Conservation (phyloP, 2,888 invertebrate genomes). For the Apotomis betuletana region DNA sequence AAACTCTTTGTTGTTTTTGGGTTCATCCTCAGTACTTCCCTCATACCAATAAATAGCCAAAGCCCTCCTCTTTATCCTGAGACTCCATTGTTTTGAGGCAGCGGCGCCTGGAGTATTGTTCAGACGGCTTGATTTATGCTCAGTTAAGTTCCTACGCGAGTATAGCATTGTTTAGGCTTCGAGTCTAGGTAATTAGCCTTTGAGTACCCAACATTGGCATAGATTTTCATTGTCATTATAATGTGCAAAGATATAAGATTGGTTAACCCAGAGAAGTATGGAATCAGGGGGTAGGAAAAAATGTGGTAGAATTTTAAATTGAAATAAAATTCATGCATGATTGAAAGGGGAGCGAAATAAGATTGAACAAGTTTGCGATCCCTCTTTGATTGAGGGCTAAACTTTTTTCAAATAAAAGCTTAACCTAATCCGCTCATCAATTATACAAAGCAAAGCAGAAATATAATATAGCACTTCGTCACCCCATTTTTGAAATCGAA, state of each 20-base stretch:
- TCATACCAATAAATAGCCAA: conserved; percentile 63
- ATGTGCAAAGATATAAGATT: background rate
- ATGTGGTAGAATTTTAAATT: background rate
- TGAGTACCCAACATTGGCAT: background rate
- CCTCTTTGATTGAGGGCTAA: conserved; percentile 17
- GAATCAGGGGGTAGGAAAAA: no score
- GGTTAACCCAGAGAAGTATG: no score
- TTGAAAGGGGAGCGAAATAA: conserved; percentile 14
- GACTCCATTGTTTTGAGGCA: conserved; percentile 68
- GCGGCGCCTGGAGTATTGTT: conserved; percentile 50
- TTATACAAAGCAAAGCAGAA: conserved; percentile 5
- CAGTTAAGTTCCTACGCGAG: conserved; percentile 24
- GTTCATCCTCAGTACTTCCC: conserved; percentile 46
- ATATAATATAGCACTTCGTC: background rate
- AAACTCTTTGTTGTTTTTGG: background rate
- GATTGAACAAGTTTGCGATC: background rate
- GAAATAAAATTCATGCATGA: conserved; percentile 6
- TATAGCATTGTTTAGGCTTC: conserved; percentile 23
- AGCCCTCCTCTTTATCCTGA: conserved; percentile 56
- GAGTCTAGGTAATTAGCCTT: conserved; percentile 31
- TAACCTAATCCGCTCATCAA: conserved; percentile 16
- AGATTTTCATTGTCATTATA: background rate
- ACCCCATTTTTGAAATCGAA: background rate
- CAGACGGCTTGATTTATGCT: conserved; percentile 38
- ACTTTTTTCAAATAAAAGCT: conserved; percentile 14